Evolutionary conservation across 92 coral and sea anemone species (phyloP).

Genomic region (Galaxea fascicularis): DNA sequence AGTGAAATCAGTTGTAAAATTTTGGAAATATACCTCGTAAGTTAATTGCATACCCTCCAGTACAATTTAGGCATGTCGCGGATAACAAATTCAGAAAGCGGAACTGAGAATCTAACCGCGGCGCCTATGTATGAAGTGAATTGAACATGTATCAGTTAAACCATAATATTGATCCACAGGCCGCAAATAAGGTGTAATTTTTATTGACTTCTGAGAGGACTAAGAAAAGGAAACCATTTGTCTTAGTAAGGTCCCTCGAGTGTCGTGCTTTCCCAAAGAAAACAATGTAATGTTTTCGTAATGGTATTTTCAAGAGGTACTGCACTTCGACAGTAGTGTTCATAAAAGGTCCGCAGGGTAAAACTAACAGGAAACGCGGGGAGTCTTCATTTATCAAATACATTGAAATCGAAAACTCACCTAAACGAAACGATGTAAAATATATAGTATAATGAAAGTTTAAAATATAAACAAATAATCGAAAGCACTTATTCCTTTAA

Average conservation of each 20-base stretch:
- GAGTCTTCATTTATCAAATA: neutral
- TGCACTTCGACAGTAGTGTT: no score
- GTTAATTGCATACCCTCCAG: no score
- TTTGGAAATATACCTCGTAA: no score
- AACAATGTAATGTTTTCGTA: neutral
- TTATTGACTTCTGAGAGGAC: neutral
- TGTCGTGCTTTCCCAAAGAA: neutral
- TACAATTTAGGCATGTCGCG: no score
- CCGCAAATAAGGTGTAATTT: neutral
- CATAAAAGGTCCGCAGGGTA: neutral
- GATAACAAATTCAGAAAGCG: no score
- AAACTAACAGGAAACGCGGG: neutral
- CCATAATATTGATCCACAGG: no score
- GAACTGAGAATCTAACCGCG: no score
- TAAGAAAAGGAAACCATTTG: neutral
- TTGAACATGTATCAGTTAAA: neutral
- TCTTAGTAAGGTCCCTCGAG: neutral
- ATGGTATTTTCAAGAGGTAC: neutral
- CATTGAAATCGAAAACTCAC: no score
- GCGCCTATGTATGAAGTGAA: no score
- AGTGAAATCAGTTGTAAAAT: no score
- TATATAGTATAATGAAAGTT: neutral
- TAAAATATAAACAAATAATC: neutral
- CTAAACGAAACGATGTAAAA: no score
- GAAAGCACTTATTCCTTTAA: neutral